Percentiles rank a stretch among this genome's conserved stretches.
Evolutionary conservation across 2,888 invertebrate species (phyloP).

Genomic region (Ecdyonurus torrentis): DNA sequence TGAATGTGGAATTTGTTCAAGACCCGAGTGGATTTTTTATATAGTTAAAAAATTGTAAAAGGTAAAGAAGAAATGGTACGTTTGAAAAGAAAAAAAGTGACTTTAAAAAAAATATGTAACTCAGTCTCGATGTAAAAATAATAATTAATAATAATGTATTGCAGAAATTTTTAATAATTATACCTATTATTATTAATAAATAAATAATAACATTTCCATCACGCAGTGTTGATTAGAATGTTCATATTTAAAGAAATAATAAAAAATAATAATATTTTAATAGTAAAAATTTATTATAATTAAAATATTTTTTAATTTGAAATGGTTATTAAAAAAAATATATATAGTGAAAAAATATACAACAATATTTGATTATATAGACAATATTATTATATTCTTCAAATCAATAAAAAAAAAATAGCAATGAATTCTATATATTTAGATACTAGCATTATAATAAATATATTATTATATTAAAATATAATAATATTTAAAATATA

Average conservation of each 20-base stretch:
- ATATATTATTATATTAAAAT: no score
- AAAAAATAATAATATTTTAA: background rate
- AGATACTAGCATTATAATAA: no score
- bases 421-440: no score
- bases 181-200: background rate
- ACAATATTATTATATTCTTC: no score
- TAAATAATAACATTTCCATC: background rate
- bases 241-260: background rate
- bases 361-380: no score
- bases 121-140: slow-evolving; percentile 16
- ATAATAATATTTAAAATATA: no score
- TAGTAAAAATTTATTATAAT: background rate
- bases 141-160: no score
- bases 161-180: background rate
- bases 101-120: slow-evolving; percentile 23
- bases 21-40: slow-evolving; percentile 13
- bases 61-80: slow-evolving; percentile 9
- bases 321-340: no score
- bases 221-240: background rate
- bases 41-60: slow-evolving; percentile 10
- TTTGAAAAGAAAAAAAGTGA: slow-evolving; percentile 11
- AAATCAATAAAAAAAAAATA: no score
- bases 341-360: no score
- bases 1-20: background rate
- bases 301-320: background rate